Percentiles rank a stretch among this genome's conserved stretches.
Evolutionary conservation across 2,797 vertebrate species (phyloP).

Genomic region (Synaphobranchus kaupii): DNA sequence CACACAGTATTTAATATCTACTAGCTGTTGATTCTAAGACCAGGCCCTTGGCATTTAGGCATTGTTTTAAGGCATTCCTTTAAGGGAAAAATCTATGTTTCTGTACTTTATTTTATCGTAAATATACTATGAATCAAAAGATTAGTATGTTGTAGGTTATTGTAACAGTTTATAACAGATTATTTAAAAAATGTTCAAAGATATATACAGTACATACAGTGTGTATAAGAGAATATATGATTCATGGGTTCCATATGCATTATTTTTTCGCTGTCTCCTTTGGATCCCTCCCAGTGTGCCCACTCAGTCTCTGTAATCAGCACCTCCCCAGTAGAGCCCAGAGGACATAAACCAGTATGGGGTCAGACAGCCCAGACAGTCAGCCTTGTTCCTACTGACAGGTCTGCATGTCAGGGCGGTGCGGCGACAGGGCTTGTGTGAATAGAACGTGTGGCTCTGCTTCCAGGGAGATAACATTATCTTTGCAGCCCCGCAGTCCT

Average conservation of each 20-base stretch:
- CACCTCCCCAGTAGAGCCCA: slow-evolving; percentile 61
- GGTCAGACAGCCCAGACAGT: slow-evolving; percentile 61
- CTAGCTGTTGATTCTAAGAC: background rate
- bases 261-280: background rate
- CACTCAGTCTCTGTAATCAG: slow-evolving; percentile 74
- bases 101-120: background rate
- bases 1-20: background rate
- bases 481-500: slow-evolving; percentile 64
- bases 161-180: background rate
- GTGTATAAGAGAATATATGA: background rate
- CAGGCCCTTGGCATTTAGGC: background rate
- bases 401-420: slow-evolving; percentile 68
- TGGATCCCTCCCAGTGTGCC: slow-evolving; percentile 52
- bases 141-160: background rate
- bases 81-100: background rate
- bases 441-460: slow-evolving; percentile 72
- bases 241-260: background rate
- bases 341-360: slow-evolving; percentile 70
- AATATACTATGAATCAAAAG: background rate
- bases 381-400: slow-evolving; percentile 67
- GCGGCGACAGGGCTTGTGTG: slow-evolving; percentile 42
- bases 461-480: slow-evolving; percentile 80
- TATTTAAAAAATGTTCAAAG: background rate
- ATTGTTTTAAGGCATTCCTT: background rate
- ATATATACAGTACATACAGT: background rate